phyloP scores from a whole-genome alignment of 2,797 vertebrate species.

The Amphiprion clarkii region DNA sequence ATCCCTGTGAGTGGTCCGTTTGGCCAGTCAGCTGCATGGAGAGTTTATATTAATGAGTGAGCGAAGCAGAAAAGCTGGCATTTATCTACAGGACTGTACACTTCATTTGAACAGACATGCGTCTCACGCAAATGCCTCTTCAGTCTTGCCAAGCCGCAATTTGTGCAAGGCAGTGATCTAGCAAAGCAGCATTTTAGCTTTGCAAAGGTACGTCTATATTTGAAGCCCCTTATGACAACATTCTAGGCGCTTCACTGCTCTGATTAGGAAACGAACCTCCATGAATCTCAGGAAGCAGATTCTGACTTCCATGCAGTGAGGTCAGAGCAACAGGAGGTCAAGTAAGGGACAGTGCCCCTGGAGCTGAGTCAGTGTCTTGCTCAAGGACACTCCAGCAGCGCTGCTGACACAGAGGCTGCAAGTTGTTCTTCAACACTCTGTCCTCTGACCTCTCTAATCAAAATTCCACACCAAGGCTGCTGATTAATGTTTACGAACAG shows the following conservation, averaged over 20 bases:
- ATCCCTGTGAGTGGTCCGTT: not conserved
- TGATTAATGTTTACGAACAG: conserved; percentile 24
- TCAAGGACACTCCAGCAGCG: conserved; percentile 23
- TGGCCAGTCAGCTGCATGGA: not conserved
- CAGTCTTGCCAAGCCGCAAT: conserved; percentile 1
- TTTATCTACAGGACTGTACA: conserved; percentile 2
- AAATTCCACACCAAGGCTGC: conserved; percentile 1
- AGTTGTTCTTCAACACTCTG: conserved; percentile 1
- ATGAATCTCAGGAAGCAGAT: conserved; percentile 2
- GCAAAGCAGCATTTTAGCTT: not conserved
- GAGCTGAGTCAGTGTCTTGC: conserved; percentile 20
- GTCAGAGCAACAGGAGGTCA: conserved; percentile 19
- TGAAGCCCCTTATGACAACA: not conserved
- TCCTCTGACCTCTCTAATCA: conserved; percentile 32
- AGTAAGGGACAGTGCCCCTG: not conserved
- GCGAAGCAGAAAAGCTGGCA: not conserved
- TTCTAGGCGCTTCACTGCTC: not conserved
- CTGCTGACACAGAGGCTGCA: not conserved
- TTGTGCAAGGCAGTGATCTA: not conserved
- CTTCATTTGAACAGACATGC: conserved; percentile 5
- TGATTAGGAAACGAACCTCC: no score
- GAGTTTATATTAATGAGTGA: not conserved
- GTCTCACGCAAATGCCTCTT: conserved; percentile 6
- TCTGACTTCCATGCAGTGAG: conserved; percentile 11
- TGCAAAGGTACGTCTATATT: not conserved